Evolutionary conservation across 2,888 invertebrate genomes (phyloP), one percentile per base, ranked within the genome.

Genomic region (Xestia c-nigrum): DNA sequence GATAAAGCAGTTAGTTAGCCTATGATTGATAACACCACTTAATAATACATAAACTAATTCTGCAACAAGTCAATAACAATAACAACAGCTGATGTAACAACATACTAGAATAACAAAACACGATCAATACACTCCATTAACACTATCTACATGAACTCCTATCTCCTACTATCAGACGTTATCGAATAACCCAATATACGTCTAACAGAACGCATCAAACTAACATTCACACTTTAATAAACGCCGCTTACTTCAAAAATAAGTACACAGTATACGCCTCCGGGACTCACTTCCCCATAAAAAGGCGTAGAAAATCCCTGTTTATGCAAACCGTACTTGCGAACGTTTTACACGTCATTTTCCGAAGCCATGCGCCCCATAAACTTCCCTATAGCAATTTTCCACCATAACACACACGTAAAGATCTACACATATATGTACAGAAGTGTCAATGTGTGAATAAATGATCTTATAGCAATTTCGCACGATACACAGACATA

Each of bases 341-440:
- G 66, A 85, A 75, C 84, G 84, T 78, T 89, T 85, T 85, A 85
- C 88, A 89, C 87, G 75, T 88, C 85, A 86, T 88, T 87, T 86
- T 87, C 83, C 76, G 73, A 86, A 85, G 85, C 88, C 84, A 59
- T 86, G 83, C 85, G 77, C 84, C 76, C 83, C 79, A 85, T 86
- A 84, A 85, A 85, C 76, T 79, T 80, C 75, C 83, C 81, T 76
- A 85, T 86, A 86, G 84, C 88, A 85, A 90, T 90, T 89, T 90
- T 90, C 89, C 87, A 88, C 86, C 74, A 85, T 83, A 78, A 64
- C 73, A 83, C 80, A 70, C 78, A 77, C 66, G 66, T 19, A 73
- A 10, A 57, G 31, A 72, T 12, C 55, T 16, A 61, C 1, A 50
- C 12, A 50, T n/a, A 66, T 59, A 69, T 47, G 40, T 55, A 76